Evolutionary conservation across 2,888 invertebrate species (phyloP).

Genomic region (Amphimallon solstitiale): DNA sequence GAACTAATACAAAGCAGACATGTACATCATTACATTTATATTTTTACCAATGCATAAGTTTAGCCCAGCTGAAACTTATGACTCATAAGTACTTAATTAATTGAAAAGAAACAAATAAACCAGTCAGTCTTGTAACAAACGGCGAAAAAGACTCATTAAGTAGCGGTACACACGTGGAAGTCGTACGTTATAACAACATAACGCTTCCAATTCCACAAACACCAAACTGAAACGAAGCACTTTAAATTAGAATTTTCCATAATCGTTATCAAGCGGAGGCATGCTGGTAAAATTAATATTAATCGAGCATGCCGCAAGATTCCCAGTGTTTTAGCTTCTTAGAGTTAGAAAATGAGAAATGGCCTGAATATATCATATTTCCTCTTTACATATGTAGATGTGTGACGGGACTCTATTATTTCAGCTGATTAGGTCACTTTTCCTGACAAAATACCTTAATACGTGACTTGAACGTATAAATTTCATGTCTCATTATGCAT

Average conservation of each 20-base stretch:
- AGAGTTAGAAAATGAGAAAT: slow-evolving; percentile 42
- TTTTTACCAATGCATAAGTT: too few relatives aligned
- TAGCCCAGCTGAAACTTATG: too few relatives aligned
- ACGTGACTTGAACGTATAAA: slow-evolving; percentile 56
- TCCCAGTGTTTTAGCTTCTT: not conserved
- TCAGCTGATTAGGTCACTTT: slow-evolving; percentile 60
- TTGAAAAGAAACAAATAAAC: slow-evolving; percentile 19
- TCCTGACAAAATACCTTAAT: slow-evolving; percentile 59
- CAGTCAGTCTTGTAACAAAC: slow-evolving; percentile 18
- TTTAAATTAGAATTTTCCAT: slow-evolving; percentile 14
- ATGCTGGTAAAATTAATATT: slow-evolving; percentile 32
- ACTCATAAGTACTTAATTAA: slow-evolving; percentile 14
- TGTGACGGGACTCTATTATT: slow-evolving; percentile 58
- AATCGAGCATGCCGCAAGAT: slow-evolving; percentile 17
- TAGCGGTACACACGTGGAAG: not conserved
- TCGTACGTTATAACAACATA: not conserved
- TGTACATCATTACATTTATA: too few relatives aligned
- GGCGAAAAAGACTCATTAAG: slow-evolving; percentile 11
- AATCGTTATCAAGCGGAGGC: slow-evolving; percentile 21
- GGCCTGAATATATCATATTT: slow-evolving; percentile 42
- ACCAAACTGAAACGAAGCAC: not conserved
- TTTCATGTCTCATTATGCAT: slow-evolving; percentile 41
- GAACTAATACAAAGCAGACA: too few relatives aligned
- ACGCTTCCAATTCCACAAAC: not conserved
- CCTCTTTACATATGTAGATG: slow-evolving; percentile 41